These are phyloP conservation scores for Podotricha telesiphe DNA, from an alignment of 2,888 invertebrate species.

Conservation along the genomic window DNA sequence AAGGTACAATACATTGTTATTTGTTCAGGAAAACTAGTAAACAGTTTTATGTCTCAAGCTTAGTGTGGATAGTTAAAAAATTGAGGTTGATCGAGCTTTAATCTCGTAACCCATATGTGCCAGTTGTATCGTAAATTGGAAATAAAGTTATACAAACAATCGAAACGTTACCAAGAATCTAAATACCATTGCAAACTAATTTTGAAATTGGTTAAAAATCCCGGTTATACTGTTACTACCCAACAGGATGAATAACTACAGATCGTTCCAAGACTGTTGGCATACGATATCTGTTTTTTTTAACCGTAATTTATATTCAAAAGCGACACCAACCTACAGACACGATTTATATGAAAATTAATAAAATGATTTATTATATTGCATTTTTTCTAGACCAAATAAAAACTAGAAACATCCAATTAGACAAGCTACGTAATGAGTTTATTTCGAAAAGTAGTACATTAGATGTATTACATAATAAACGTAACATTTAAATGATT, in stretches of 20 bases:
- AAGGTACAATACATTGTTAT: neutral
- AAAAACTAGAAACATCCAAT: slow-evolving; percentile 11
- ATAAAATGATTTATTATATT: neutral
- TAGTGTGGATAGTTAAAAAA: slow-evolving; percentile 6
- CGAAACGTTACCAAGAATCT: slow-evolving; percentile 54
- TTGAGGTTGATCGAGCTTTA: slow-evolving; percentile 23
- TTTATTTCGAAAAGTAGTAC: slow-evolving; percentile 14
- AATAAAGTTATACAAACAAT: slow-evolving; percentile 56
- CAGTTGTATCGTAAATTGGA: slow-evolving; percentile 45
- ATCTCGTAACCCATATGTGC: slow-evolving; percentile 40
- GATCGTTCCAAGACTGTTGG: slow-evolving; percentile 9
- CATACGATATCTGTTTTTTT: slow-evolving; percentile 21
- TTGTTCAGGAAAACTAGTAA: neutral
- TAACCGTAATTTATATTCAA: slow-evolving; percentile 9
- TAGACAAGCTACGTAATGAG: slow-evolving; percentile 6
- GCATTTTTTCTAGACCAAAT: slow-evolving; percentile 1
- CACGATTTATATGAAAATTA: neutral
- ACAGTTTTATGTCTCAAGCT: neutral
- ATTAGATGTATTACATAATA: slow-evolving; percentile 3
- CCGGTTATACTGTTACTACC: slow-evolving; percentile 66
- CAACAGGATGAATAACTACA: slow-evolving; percentile 34
- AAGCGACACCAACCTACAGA: neutral
- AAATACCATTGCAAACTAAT: slow-evolving; percentile 58
- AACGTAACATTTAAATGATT: slow-evolving; percentile 6
- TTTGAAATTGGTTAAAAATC: slow-evolving; percentile 53